Percentiles rank a stretch among this genome's conserved stretches.
These are phyloP conservation scores for Magallana gigas DNA, from an alignment of 1,140 invertebrate species.

Conservation along the genomic window DNA sequence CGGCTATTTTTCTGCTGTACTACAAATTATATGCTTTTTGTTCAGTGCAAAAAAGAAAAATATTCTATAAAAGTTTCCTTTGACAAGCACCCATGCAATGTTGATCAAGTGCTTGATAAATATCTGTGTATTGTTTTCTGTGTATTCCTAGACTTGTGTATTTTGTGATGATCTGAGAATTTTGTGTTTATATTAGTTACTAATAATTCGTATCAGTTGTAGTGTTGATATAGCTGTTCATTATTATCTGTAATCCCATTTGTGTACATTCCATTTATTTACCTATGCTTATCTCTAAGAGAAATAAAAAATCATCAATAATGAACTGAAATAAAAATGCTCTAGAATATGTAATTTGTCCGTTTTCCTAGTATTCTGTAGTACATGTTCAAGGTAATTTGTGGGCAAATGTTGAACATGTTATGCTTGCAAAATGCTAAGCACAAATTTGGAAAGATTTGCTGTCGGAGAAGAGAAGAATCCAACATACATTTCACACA, in stretches of 20 bases:
- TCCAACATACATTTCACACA: too few relatives aligned
- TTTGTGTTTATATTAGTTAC: not conserved
- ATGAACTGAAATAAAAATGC: slow-evolving; percentile 19
- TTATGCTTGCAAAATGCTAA: too few relatives aligned
- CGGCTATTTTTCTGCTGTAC: not conserved
- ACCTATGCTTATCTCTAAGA: slow-evolving; percentile 8
- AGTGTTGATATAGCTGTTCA: not conserved
- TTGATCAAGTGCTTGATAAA: slow-evolving; percentile 3
- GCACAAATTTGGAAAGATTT: too few relatives aligned
- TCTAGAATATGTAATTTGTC: not conserved
- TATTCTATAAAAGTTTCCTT: not conserved
- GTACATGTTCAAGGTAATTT: too few relatives aligned
- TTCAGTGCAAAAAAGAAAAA: not conserved
- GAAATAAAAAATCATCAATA: not conserved
- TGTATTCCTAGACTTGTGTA: slow-evolving; percentile 3
- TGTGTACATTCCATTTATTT: slow-evolving; percentile 29
- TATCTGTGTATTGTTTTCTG: not conserved
- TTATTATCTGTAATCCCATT: slow-evolving; percentile 18
- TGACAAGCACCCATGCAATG: not conserved
- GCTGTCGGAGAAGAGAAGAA: too few relatives aligned
- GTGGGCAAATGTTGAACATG: too few relatives aligned
- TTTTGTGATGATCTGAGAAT: slow-evolving; percentile 16
- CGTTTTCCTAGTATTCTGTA: not conserved
- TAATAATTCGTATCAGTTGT: not conserved
- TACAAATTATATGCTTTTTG: slow-evolving; percentile 9